A percentile compares a stretch with the other conserved stretches of the same genome.
Evolutionary conservation across 2,113 vertebrate genomes (phyloP).

Genomic region (Theristicus caerulescens): DNA sequence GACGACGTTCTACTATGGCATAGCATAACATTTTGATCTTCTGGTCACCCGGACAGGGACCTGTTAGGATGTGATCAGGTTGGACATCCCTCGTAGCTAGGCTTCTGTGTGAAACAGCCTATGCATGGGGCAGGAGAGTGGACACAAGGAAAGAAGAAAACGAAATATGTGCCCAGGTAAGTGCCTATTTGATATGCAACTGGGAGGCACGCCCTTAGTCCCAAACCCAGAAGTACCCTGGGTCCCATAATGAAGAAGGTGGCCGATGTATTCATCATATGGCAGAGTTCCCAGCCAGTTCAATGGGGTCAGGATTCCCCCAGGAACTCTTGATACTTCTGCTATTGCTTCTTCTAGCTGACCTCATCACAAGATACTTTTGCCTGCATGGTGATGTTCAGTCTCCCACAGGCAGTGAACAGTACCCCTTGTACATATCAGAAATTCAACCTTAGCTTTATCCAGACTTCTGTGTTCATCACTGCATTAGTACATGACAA

Average conservation of each 20-base stretch:
- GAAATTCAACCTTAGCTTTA: not conserved
- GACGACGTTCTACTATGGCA: accelerated
- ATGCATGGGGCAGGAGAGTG: not conserved
- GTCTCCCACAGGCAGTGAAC: not conserved
- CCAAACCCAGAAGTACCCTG: not conserved
- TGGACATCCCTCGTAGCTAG: not conserved
- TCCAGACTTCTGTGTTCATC: not conserved
- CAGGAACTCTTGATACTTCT: not conserved
- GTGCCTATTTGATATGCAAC: not conserved
- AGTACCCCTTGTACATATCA: not conserved
- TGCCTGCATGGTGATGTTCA: not conserved
- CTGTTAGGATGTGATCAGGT: not conserved
- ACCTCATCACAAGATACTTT: not conserved
- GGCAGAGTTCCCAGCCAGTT: not conserved
- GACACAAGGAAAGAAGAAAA: not conserved
- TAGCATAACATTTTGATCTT: not conserved
- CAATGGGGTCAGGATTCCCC: not conserved
- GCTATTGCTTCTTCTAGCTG: not conserved
- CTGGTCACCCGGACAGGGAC: not conserved
- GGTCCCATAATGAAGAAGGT: not conserved
- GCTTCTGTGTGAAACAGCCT: not conserved
- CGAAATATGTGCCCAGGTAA: accelerated
- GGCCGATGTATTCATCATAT: not conserved
- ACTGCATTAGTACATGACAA: not conserved
- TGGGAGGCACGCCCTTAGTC: not conserved